Conservation (phyloP, 1,140 invertebrate genomes). For the Mamestra configurata region DNA sequence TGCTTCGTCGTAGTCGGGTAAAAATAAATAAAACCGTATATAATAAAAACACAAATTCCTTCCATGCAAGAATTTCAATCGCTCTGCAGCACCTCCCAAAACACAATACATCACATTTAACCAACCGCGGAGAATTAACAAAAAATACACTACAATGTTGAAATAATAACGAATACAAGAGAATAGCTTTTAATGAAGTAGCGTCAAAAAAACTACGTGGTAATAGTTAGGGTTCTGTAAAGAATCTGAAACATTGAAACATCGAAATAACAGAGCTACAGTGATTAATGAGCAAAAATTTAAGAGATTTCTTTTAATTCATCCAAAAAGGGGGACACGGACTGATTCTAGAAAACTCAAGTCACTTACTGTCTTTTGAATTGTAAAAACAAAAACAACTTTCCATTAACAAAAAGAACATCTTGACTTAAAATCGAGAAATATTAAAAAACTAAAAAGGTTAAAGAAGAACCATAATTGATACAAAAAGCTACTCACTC, state of each 20-base stretch:
- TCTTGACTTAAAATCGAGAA: no score
- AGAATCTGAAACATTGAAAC: neutral
- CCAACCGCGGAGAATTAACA: conserved; percentile 42
- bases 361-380: no score
- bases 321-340: no score
- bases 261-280: no score
- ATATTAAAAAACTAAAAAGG: neutral
- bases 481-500: neutral
- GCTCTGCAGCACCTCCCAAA: neutral
- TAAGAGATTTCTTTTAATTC: no score
- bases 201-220: conserved; percentile 39
- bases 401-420: no score
- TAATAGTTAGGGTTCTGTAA: conserved; percentile 40
- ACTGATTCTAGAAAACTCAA: no score
- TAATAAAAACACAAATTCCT: neutral
- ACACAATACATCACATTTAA: conserved; percentile 34
- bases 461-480: no score
- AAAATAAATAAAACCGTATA: neutral
- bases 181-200: conserved; percentile 43
- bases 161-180: conserved; percentile 38
- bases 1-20: no score
- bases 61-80: conserved; percentile 1
- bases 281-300: no score
- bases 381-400: no score
- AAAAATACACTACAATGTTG: conserved; percentile 41